Base-by-base conservation (phyloP, 2,797 vertebrate species). In the Gallinago solitaria region DNA sequence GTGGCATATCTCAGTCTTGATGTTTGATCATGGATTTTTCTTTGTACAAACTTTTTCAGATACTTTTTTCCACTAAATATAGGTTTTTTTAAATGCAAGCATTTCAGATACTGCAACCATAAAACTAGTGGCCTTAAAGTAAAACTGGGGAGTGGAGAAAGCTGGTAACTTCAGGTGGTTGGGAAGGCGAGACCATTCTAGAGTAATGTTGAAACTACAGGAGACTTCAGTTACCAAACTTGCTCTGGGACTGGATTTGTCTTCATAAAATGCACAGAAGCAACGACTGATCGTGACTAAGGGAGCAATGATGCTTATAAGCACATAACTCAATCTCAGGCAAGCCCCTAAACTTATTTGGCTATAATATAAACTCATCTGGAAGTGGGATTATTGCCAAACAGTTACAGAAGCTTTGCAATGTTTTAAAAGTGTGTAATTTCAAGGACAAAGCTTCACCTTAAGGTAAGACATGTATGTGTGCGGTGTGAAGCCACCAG, bases 251-350 rank as follows among this genome's bases (percentile, higher is more conserved):
- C 50, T 69, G 81, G 16, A n/a, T 48, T 51, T 45, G 73, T 51
- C 18, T 77, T 65, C 65, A 21, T 43, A 39, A 33, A 64, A 45
- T 47, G 24, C n/a, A 43, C 23, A 2, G 6, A 16, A 80, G n/a
- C 39, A 61, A 43, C 41, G 47, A 18, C 23, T 37, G 21, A 39
- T 74, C 5, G 2, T 1, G 1, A 4, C 20, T 63, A 19, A 39
- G 60, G 35, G 73, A 51, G 16, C 0, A 0, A 3, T 30, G 20
- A 3, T 86, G 48, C 37, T 69, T 47, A 5, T 20, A 61, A 50
- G 71, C 56, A 37, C 2, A 1, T 27, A 43, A 47, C 43, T 88
- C 37, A 45, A 17, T 77, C 59, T 70, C 75, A 63, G 48, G 27
- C 43, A 63, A 63, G 21, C 30, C 48, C 25, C 56, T 77, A 33